These are phyloP conservation scores for Ophraella communa DNA, from an alignment of 2,888 invertebrate genomes.

Conservation along the genomic window DNA sequence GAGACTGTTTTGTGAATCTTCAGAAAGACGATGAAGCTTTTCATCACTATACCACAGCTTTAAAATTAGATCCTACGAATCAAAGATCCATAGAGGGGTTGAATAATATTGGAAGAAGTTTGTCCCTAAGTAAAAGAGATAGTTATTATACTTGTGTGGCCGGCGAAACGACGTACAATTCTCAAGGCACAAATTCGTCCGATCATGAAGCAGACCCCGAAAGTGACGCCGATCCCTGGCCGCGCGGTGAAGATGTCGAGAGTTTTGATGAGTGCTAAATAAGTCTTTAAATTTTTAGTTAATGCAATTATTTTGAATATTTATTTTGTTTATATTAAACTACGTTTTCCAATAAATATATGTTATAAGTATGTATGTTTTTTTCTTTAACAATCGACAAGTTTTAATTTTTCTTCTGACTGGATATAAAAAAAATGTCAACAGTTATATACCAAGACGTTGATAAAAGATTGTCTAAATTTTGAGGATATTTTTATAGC, in stretches of 20 bases:
- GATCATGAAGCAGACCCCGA: slow-evolving; percentile 55
- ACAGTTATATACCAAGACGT: no score
- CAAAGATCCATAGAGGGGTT: slow-evolving; percentile 70
- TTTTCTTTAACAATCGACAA: no score
- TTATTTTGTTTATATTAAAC: slow-evolving; percentile 2
- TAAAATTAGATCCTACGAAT: slow-evolving; percentile 72
- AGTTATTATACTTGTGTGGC: slow-evolving; percentile 63
- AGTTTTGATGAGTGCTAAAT: slow-evolving; percentile 11
- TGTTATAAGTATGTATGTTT: no score
- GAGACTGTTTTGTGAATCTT: slow-evolving; percentile 67
- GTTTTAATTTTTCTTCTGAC: no score
- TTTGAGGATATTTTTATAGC: no score
- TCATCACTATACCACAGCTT: slow-evolving; percentile 70
- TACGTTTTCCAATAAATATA: background rate
- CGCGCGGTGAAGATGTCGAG: slow-evolving; percentile 16
- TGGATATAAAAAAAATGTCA: no score
- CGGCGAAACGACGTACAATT: slow-evolving; percentile 61
- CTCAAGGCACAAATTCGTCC: slow-evolving; percentile 60
- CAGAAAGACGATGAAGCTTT: slow-evolving; percentile 73
- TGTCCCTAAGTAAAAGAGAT: slow-evolving; percentile 60
- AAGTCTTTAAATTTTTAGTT: background rate
- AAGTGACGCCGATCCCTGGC: slow-evolving; percentile 53
- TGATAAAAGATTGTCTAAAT: no score
- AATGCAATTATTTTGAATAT: background rate
- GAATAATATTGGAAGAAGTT: slow-evolving; percentile 64